Conservation (phyloP, 1,140 invertebrate species). For the Thaumatotibia leucotreta region DNA sequence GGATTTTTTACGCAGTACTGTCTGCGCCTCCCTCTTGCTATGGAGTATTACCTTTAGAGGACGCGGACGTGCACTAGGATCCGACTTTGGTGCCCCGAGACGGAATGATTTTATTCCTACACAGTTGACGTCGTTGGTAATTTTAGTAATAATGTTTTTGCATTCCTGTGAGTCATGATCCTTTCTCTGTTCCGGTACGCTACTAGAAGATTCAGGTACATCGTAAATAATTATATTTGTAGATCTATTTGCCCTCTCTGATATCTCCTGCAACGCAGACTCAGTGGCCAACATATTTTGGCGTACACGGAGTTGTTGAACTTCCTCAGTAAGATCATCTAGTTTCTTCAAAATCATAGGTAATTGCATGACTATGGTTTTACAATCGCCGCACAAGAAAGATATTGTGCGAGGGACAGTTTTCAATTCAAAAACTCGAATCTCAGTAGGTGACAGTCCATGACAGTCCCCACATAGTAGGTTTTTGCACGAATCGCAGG, state of each 20-base stretch:
- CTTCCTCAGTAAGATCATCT: slow-evolving; percentile 15
- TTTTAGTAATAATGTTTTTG: background rate
- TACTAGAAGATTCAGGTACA: slow-evolving; percentile 5
- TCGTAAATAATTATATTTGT: slow-evolving; percentile 15
- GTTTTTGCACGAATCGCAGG: slow-evolving; percentile 5
- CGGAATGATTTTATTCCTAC: slow-evolving; percentile 3
- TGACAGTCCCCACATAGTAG: slow-evolving; percentile 14
- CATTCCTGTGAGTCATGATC: slow-evolving; percentile 5
- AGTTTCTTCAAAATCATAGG: slow-evolving; percentile 14
- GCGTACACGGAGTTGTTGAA: slow-evolving; percentile 13
- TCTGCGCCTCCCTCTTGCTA: background rate
- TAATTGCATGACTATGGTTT: background rate
- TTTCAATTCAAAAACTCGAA: slow-evolving; percentile 15
- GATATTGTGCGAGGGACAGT: slow-evolving; percentile 4
- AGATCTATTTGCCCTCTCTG: slow-evolving; percentile 11
- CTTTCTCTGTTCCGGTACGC: background rate
- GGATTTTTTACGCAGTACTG: slow-evolving; percentile 6
- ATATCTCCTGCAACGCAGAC: slow-evolving; percentile 7
- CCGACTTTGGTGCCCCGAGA: background rate
- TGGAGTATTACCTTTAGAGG: slow-evolving; percentile 14
- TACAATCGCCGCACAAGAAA: slow-evolving; percentile 10
- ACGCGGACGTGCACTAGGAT: slow-evolving; percentile 14
- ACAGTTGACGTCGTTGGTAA: background rate
- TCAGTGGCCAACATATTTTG: slow-evolving; percentile 15
- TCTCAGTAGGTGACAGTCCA: slow-evolving; percentile 10